These are phyloP conservation scores for Rhopalosiphum padi DNA, from an alignment of 1,140 invertebrate species.

Conservation along the genomic window DNA sequence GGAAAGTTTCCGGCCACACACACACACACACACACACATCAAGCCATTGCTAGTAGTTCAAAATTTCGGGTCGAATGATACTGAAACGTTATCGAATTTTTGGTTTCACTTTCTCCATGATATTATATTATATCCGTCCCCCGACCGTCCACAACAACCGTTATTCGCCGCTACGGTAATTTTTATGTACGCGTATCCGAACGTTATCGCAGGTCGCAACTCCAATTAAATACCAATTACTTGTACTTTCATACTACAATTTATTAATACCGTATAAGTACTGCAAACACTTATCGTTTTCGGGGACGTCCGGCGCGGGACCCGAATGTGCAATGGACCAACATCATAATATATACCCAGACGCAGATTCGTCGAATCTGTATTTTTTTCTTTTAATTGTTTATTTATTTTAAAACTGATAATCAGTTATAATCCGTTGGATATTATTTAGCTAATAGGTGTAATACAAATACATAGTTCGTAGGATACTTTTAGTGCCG, in stretches of 20 bases:
- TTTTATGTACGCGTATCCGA: neutral
- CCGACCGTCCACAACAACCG: neutral
- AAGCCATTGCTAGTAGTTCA: constrained; percentile 11
- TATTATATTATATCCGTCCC: neutral
- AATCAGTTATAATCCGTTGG: constrained; percentile 37
- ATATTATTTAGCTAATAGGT: constrained; percentile 27
- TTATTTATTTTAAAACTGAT: constrained; percentile 32
- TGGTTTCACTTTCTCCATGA: neutral
- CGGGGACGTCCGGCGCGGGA: neutral
- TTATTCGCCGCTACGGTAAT: neutral
- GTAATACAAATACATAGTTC: constrained; percentile 14
- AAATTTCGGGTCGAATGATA: constrained; percentile 31
- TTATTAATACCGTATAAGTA: neutral
- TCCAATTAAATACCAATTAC: neutral
- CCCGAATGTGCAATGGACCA: constrained; percentile 12
- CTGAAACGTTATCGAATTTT: constrained; percentile 24
- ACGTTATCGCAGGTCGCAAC: neutral
- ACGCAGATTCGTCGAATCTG: constrained; percentile 37
- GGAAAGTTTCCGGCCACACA: constrained; percentile 46
- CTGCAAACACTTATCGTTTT: neutral
- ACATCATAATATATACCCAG: constrained; percentile 10
- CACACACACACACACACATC: constrained; percentile 43
- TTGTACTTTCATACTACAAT: neutral
- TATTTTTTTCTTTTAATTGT: constrained; percentile 16
- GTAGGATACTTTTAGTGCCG: constrained; percentile 44